Evolutionary conservation across 2,888 invertebrate genomes (phyloP).

Genomic region (Cephus sareptanus): DNA sequence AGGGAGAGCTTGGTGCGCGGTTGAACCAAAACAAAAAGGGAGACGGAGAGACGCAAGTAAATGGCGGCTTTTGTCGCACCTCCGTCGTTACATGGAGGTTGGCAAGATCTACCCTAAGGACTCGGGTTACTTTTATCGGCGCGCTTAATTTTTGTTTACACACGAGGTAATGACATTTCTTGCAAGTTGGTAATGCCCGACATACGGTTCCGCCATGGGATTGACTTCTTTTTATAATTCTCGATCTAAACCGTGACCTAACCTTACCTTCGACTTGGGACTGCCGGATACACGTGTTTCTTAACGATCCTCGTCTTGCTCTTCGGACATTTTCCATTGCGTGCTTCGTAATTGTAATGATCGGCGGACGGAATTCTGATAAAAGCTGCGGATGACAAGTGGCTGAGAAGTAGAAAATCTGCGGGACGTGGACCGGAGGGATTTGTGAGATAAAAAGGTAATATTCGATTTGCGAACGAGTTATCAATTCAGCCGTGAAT

Average conservation of each 20-base stretch:
- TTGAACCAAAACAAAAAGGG: not conserved
- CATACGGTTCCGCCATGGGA: not conserved
- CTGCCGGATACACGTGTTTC: too few relatives aligned
- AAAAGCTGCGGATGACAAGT: conserved; percentile 31
- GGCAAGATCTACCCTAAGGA: conserved; percentile 31
- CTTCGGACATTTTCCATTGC: too few relatives aligned
- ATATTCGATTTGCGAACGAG: conserved; percentile 38
- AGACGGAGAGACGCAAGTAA: not conserved
- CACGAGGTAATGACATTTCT: conserved; percentile 37
- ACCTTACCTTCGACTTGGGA: not conserved
- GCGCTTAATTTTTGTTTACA: conserved; percentile 44
- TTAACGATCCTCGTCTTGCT: too few relatives aligned
- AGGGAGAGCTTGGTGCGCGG: not conserved
- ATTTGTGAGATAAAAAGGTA: conserved; percentile 32
- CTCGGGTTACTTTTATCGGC: conserved; percentile 46
- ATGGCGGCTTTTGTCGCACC: conserved; percentile 21
- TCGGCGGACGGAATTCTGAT: conserved; percentile 21
- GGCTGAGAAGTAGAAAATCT: conserved; percentile 8
- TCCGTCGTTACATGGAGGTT: not conserved
- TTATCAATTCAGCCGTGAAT: conserved; percentile 21
- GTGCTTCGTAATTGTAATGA: too few relatives aligned
- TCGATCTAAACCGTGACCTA: not conserved
- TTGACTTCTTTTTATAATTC: not conserved
- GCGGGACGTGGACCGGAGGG: not conserved
- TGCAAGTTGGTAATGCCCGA: conserved; percentile 7